Percentiles rank a stretch among this genome's conserved stretches.
These are phyloP conservation scores for Acleris cristana DNA, from an alignment of 2,888 invertebrate species.

Conservation along the genomic window DNA sequence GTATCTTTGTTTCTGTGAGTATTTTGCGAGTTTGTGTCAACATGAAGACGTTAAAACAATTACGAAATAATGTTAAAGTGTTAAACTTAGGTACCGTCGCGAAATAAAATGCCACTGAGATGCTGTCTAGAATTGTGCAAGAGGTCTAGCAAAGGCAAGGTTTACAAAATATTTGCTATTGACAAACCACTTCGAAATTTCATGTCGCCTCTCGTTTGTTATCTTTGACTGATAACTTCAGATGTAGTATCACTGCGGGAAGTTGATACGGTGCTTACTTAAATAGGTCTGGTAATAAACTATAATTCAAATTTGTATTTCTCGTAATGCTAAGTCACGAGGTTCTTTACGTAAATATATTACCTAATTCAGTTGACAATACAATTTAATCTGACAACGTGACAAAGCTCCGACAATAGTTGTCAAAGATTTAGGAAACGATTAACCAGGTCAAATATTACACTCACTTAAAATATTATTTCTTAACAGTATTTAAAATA, in stretches of 20 bases:
- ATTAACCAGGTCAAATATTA: not conserved
- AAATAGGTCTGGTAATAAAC: conserved; percentile 4
- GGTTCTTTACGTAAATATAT: conserved; percentile 7
- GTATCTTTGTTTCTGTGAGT: conserved; percentile 24
- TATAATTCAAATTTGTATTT: not conserved
- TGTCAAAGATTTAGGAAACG: conserved; percentile 1
- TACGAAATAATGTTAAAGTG: not conserved
- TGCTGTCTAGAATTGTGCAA: conserved; percentile 23
- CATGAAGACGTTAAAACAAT: not conserved
- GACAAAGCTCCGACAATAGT: conserved; percentile 10
- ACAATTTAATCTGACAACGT: conserved; percentile 11
- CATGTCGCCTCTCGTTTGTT: conserved; percentile 15
- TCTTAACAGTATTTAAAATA: no score
- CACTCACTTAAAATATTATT: no score
- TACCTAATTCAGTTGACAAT: conserved; percentile 16
- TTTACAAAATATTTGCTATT: conserved; percentile 47
- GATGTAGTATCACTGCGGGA: conserved; percentile 28
- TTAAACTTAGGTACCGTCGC: not conserved
- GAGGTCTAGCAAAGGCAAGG: conserved; percentile 7
- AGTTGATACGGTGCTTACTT: conserved; percentile 10
- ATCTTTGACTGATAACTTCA: conserved; percentile 33
- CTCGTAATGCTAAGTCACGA: conserved; percentile 6
- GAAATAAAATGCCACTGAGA: conserved; percentile 32
- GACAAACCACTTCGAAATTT: conserved; percentile 42
- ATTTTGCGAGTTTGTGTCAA: conserved; percentile 8